These are phyloP conservation scores for Ptyas mucosa DNA, from an alignment of 2,113 vertebrate genomes.

Conservation along the genomic window DNA sequence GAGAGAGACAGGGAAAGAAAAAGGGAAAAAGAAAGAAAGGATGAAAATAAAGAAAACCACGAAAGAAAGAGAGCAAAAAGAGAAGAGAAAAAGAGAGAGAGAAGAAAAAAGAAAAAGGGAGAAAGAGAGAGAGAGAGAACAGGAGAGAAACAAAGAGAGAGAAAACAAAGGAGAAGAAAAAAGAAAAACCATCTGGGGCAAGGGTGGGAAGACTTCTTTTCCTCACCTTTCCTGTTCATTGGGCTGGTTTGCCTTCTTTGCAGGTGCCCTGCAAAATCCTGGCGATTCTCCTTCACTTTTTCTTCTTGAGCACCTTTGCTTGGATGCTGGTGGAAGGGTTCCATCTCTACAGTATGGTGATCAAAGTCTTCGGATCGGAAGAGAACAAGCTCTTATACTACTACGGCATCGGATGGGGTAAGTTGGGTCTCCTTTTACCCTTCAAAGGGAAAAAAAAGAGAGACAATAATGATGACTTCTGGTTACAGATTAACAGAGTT, in stretches of 20 bases:
- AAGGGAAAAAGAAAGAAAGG: neutral
- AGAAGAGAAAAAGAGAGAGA: no score
- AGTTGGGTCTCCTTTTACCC: slow-evolving; percentile 22
- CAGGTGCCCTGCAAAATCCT: slow-evolving; percentile 88
- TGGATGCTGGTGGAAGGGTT: slow-evolving; percentile 98
- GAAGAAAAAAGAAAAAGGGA: no score
- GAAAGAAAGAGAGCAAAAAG: neutral
- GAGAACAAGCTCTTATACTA: slow-evolving; percentile 91
- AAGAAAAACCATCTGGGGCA: neutral
- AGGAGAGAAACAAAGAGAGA: neutral
- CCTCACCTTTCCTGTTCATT: neutral
- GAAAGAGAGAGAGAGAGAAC: neutral
- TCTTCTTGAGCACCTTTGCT: slow-evolving; percentile 91
- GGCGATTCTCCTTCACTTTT: slow-evolving; percentile 91
- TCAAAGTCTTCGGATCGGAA: slow-evolving; percentile 95
- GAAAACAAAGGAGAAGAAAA: no score
- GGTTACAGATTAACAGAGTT: no score
- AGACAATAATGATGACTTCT: neutral
- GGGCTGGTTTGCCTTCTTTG: neutral
- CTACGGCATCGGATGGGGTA: slow-evolving; percentile 92
- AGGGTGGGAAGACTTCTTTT: neutral
- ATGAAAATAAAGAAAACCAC: no score
- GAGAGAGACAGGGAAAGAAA: neutral
- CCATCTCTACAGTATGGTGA: slow-evolving; percentile 95
- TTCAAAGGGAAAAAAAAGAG: neutral